Evolutionary conservation across 2,888 invertebrate genomes (phyloP), one percentile per base, ranked within the genome.

Genomic region (Alviniconcha strummeri): DNA sequence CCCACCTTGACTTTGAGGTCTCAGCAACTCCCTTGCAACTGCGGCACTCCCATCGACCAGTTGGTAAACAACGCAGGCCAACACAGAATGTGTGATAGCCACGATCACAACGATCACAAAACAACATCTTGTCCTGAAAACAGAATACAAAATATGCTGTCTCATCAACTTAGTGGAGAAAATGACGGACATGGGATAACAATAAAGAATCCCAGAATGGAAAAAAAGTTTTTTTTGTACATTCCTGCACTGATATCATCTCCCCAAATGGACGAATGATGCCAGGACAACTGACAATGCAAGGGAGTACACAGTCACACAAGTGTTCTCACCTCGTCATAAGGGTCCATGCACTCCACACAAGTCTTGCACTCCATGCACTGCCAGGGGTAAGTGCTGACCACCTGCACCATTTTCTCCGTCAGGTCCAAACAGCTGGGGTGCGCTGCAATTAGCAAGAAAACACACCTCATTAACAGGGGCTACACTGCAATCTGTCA

Each of bases 31-130:
- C 89, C 82, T 90, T 89, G 88, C 94, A 94, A 84, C 90, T 92
- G 64, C 90, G 89, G 93, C 98, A 98, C 92, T 97, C 97, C 98
- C 98, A 98, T 80, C 97, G 96, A 69, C 98, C 98, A 87, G 95
- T 96, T 6, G 98, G 98, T 90, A 97, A 96, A 86, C 95, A 95
- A 85, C 95, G 95, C 75, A 98, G 94, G 8, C 97, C 97, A 83
- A 98, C 97, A 94, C 98, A 98, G 94, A 97, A 97, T 88, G 97
- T 97, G 93, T 98, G 98, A 94, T 97, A 98, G 56, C 98, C 98
- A 92, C 98, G 95, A 94, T 98, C 98, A 94, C 98, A 98, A 91
- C 97, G 96, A 94, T 98, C 98, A 94, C 98, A 98, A 94, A 97
- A 98, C 91, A 98, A 95, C 97, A 98, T 97, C 94, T 97, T 97